Percentiles rank a stretch among this genome's conserved stretches.
Evolutionary conservation across 2,888 invertebrate species (phyloP).

Genomic region (Drosophila suboccidentalis): DNA sequence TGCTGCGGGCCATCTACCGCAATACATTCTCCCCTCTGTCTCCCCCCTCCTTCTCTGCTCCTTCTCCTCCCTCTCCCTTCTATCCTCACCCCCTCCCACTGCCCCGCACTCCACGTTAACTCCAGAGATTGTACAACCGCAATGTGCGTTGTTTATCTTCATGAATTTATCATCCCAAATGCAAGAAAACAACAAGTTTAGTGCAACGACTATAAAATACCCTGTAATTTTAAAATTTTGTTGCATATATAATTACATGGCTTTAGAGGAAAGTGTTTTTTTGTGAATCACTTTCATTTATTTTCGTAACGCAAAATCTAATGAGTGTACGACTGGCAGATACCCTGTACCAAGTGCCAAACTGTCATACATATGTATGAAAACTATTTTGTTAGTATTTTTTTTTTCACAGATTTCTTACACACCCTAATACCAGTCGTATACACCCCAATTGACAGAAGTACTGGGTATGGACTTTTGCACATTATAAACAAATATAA

Average conservation of each 20-base stretch:
- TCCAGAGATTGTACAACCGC: constrained; percentile 58
- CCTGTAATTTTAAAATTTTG: constrained; percentile 2
- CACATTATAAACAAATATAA: neutral
- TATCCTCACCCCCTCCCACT: neutral
- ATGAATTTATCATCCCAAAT: constrained; percentile 56
- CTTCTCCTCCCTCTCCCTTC: neutral
- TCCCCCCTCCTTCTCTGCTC: neutral
- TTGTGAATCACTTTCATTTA: no score
- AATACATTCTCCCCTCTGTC: constrained; percentile 6
- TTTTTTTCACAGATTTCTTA: no score
- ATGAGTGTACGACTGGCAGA: neutral
- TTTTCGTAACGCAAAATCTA: no score
- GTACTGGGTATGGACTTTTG: neutral
- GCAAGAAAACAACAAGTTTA: constrained; percentile 7
- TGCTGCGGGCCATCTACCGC: constrained; percentile 66
- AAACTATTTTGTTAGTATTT: no score
- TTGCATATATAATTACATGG: no score
- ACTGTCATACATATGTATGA: no score
- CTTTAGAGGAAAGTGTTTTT: no score
- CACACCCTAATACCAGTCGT: no score
- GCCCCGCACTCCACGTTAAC: neutral
- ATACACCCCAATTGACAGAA: neutral
- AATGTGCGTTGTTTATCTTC: constrained; percentile 74
- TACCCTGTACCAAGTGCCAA: no score
- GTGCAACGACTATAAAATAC: constrained; percentile 6